Conservation (phyloP, 2,797 vertebrate genomes). For the Coluber constrictor region DNA sequence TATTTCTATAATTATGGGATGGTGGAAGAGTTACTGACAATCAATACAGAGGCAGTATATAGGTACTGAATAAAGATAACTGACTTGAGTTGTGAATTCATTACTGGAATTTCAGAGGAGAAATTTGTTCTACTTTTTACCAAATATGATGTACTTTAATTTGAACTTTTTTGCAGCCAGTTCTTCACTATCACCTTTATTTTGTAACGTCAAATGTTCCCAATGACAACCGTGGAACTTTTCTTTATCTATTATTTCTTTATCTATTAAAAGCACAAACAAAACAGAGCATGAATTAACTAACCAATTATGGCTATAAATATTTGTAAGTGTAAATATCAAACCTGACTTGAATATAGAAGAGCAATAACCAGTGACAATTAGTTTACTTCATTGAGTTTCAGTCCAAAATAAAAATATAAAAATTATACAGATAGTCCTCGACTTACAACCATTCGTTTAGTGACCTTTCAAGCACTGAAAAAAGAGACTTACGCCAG, state of each 20-base stretch:
- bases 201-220: neutral
- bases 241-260: neutral
- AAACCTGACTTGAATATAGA: neutral
- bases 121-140: slow-evolving; percentile 15
- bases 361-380: neutral
- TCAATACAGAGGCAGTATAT: neutral
- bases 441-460: neutral
- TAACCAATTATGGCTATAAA: slow-evolving; percentile 5
- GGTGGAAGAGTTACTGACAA: neutral
- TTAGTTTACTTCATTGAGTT: neutral
- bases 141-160: neutral
- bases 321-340: neutral
- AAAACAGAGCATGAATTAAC: neutral
- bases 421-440: neutral
- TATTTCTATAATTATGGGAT: neutral
- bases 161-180: neutral
- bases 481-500: neutral
- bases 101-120: slow-evolving; percentile 6
- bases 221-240: slow-evolving; percentile 18
- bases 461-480: neutral
- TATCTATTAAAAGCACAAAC: accelerated
- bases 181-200: neutral
- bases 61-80: neutral
- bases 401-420: neutral
- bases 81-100: slow-evolving; percentile 1